Conservation (phyloP, 2,888 invertebrate genomes). For the Ormyrus nitidulus region DNA sequence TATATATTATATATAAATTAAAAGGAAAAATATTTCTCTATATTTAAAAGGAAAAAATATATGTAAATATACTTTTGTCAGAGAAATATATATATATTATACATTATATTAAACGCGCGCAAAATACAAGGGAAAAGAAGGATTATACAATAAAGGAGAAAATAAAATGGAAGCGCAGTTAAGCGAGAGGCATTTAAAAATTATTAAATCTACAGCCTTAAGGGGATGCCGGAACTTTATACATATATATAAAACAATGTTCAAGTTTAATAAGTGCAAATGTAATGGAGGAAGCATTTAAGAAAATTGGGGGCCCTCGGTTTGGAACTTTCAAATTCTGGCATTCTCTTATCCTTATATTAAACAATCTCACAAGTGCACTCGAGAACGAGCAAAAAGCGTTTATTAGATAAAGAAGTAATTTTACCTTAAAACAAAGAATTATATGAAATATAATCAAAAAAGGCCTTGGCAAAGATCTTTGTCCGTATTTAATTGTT, state of each 20-base stretch:
- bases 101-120: conserved; percentile 10
- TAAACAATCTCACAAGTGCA: not conserved
- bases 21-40: conserved; percentile 52
- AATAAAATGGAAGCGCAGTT: conserved; percentile 6
- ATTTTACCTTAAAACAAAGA: not conserved
- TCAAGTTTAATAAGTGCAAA: too few species aligned
- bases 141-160: conserved; percentile 32
- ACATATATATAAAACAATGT: too few species aligned
- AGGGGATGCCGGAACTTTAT: too few species aligned
- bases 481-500: conserved; percentile 5
- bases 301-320: too few species aligned
- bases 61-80: conserved; percentile 54
- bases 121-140: conserved; percentile 17
- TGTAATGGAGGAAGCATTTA: too few species aligned
- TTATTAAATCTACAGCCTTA: conserved; percentile 22
- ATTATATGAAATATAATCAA: not conserved
- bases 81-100: conserved; percentile 30
- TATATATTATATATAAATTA: conserved; percentile 28
- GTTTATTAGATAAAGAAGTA: not conserved
- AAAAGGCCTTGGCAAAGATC: conserved; percentile 2
- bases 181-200: conserved; percentile 37
- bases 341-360: not conserved
- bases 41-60: conserved; percentile 42
- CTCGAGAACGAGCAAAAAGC: not conserved
- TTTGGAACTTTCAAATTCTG: too few species aligned